These are phyloP conservation scores for Agapornis canus DNA, from an alignment of 2,797 vertebrate species.

Conservation along the genomic window DNA sequence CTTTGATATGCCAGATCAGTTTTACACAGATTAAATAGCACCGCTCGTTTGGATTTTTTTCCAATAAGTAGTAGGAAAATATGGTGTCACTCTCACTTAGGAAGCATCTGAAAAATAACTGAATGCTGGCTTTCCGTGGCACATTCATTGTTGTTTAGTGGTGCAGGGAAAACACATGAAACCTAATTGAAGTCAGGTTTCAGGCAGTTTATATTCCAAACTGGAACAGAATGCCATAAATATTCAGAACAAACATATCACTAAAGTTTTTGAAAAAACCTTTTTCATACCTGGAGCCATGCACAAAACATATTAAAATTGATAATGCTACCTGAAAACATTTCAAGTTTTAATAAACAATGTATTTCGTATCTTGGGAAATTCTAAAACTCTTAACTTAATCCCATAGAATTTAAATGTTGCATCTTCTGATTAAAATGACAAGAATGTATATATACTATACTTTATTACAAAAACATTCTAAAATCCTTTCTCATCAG, in stretches of 20 bases:
- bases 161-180: neutral
- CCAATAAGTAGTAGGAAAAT: neutral
- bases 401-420: neutral
- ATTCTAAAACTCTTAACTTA: neutral
- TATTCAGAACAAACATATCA: neutral
- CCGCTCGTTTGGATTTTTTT: neutral
- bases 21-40: neutral
- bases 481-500: conserved; percentile 30
- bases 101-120: neutral
- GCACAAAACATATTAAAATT: neutral
- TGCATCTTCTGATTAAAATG: neutral
- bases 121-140: neutral
- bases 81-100: neutral
- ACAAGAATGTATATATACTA: neutral
- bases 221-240: neutral
- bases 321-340: neutral
- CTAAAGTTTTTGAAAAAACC: neutral
- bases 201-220: neutral
- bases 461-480: neutral
- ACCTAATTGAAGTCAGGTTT: neutral
- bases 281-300: neutral
- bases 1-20: neutral
- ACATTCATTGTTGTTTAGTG: neutral
- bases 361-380: neutral
- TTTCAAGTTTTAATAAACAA: neutral